Evolutionary conservation across 2,888 invertebrate species (phyloP), one percentile per base, ranked within the genome.

Genomic region (Parnassius orleans): DNA sequence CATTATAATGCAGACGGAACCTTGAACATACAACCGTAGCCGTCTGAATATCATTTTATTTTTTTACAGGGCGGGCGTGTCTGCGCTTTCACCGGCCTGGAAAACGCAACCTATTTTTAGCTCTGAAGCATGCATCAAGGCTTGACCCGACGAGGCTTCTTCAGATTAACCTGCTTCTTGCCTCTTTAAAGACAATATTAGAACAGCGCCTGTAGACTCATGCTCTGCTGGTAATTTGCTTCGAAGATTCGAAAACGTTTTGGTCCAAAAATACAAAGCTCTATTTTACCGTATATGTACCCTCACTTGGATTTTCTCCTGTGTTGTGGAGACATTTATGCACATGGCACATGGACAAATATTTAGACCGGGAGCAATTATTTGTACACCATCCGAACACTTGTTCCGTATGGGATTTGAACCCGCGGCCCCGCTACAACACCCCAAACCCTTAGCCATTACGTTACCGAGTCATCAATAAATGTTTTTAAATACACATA

Each of bases 61-160:
- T 41, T 41, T 14, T 14, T 53, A n/a, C 24, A 33, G 10, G 10
- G 43, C 41, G 50, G 43, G 42, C 59, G 47, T 12, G 52, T 46
- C 44, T 56, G 51, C 47, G 44, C 56, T 68, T 63, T 63, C 66
- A 63, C 61, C 51, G 54, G 46, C 19, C n/a, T 54, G 65, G 58
- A 61, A 68, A 68, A 68, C 56, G 65, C 72, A 77, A 79, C 77
- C 80, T 79, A 83, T 77, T 77, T 83, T 75, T 72, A 72, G 72
- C 68, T 61, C 65, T 63, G 61, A 52, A 61, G 53, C 62, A 66
- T 70, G 66, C 71, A 68, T 63, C 69, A 71, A 67, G 70, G 70
- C 71, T 77, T 76, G 81, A 80, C 81, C 80, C 69, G 69, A 44
- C 56, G 53, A 53, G 57, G 61, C 61, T 61, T 61, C 61, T 61